These are phyloP conservation scores for Dynastes tityus DNA, from an alignment of 2,888 invertebrate genomes.

Conservation along the genomic window DNA sequence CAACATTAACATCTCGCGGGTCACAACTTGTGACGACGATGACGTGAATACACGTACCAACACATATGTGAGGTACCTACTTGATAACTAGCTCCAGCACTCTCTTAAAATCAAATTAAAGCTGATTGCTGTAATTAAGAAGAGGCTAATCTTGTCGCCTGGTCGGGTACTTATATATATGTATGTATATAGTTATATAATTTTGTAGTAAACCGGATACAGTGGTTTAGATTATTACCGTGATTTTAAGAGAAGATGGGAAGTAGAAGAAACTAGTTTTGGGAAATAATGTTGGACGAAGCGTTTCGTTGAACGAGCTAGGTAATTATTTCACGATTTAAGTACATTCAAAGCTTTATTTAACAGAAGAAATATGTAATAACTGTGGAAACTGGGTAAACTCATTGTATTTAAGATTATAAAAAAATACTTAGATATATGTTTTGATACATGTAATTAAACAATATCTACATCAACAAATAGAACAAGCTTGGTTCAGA, in stretches of 20 bases:
- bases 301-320: neutral
- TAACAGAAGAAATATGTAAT: neutral
- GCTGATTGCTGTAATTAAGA: conserved; percentile 42
- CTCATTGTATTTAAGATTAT: too few species aligned
- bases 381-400: neutral
- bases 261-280: neutral
- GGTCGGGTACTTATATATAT: neutral
- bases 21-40: neutral
- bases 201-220: neutral
- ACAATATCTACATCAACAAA: too few species aligned
- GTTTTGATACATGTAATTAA: too few species aligned
- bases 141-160: conserved; percentile 4
- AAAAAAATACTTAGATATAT: too few species aligned
- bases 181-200: neutral
- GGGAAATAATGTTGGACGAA: neutral
- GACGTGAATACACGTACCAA: neutral
- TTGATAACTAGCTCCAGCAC: neutral
- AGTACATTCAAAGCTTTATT: neutral
- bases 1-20: neutral
- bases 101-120: conserved; percentile 46
- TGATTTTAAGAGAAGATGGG: neutral
- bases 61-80: neutral
- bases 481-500: too few species aligned
- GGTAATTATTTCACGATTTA: conserved; percentile 19
- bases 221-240: neutral